Base-by-base conservation (phyloP, 1,140 invertebrate genomes). In the Patella vulgata region DNA sequence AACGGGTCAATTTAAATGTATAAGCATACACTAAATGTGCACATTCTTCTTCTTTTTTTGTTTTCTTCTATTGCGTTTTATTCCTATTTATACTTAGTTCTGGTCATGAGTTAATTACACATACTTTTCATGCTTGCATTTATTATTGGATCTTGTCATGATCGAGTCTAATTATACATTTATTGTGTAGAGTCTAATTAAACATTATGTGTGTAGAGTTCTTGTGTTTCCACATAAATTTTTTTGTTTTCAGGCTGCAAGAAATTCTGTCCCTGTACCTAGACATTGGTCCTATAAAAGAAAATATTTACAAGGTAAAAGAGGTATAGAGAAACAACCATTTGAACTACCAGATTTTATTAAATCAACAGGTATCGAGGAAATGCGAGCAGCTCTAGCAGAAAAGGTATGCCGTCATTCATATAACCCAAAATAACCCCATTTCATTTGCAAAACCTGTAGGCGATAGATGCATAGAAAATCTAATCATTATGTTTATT, bases 251-350 rank as follows among this genome's bases (percentile, higher is more conserved):
- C 64, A 84, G 71, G 82, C 96, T 5, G 95, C 96, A 68, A 85
- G 95, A 44, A 98, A 98, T 83, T 95, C 95, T 31, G 98, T 96
- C 63, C 95, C 92, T 66, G 97, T 99, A 19, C 98, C 98, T 0
- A 84, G 97, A 8, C 98, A 99, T 85, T 99, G 98, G 98, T 99
- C 97, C 82, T 99, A 98, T 77, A 99, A 99, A 81, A 85, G 98
- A 47, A 99, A 99, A 82, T 94, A 93, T 80, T 81, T 94, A 0
- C 94, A 97, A 85, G 98, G 98, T 0, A 99, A 99, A 83, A 86
- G 98, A 48, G 98, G 98, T 82, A 98, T 99, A 78, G 98, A 99
- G 82, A 99, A 99, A 75, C 93, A 96, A 1, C 96, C 98, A 0
- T 99, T 99, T 83, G 94, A 99, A 80, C 85, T 99, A 44, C 98